phyloP scores from a whole-genome alignment of 2,113 vertebrate species.

The Cinclus cinclus region DNA sequence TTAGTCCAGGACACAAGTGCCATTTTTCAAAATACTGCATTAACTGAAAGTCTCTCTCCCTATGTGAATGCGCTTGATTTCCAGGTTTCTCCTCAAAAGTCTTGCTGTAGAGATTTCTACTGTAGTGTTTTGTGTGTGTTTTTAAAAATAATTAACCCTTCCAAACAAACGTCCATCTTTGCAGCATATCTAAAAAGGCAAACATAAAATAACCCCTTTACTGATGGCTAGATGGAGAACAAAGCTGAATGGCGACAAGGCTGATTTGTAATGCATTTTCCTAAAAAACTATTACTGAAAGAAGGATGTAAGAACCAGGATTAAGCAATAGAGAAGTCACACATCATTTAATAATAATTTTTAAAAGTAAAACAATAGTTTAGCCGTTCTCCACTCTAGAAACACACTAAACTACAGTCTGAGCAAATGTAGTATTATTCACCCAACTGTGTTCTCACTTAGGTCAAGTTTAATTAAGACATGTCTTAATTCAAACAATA shows the following conservation, averaged over 20 bases:
- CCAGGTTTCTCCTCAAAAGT: not conserved
- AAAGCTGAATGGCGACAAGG: not conserved
- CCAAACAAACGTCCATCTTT: not conserved
- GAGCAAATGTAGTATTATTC: not conserved
- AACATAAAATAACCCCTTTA: not conserved
- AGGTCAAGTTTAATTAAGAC: constrained; percentile 19
- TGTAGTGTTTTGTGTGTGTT: not conserved
- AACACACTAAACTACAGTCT: not conserved
- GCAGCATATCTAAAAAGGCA: not conserved
- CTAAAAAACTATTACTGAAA: not conserved
- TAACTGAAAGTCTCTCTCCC: not conserved
- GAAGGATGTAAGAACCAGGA: not conserved
- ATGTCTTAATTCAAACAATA: constrained; percentile 14
- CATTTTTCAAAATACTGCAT: not conserved
- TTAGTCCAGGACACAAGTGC: not conserved
- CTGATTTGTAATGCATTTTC: not conserved
- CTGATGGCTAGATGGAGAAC: not conserved
- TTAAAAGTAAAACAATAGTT: not conserved
- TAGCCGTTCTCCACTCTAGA: not conserved
- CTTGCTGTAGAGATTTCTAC: not conserved
- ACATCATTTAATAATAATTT: not conserved
- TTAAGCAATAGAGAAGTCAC: not conserved
- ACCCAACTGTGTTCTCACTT: not conserved
- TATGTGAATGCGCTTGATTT: not conserved
- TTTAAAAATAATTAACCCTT: not conserved